Conservation (phyloP, 2,113 vertebrate species). For the Aspiorhynchus laticeps region DNA sequence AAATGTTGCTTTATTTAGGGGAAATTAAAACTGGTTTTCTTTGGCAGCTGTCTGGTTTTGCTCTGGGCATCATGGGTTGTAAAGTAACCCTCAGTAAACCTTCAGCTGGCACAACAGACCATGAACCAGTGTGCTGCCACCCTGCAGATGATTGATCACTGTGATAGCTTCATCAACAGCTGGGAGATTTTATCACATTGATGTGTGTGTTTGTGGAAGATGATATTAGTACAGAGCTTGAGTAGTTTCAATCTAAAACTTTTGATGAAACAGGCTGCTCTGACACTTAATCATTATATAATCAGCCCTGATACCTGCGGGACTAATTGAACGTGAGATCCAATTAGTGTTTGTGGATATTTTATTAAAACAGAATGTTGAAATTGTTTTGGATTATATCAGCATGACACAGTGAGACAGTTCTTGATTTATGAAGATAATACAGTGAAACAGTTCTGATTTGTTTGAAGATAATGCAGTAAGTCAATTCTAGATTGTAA, state of each 20-base stretch:
- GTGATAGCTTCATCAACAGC: not conserved
- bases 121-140: not conserved
- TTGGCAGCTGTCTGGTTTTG: constrained; percentile 32
- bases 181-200: not conserved
- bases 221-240: not conserved
- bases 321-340: not conserved
- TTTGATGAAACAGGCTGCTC: not conserved
- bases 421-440: not conserved
- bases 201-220: constrained; percentile 3
- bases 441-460: not conserved
- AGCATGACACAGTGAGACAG: not conserved
- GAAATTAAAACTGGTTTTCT: constrained; percentile 16
- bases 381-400: not conserved
- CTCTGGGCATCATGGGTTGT: not conserved
- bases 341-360: not conserved
- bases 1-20: constrained; percentile 19
- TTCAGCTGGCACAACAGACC: not conserved
- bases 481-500: not conserved
- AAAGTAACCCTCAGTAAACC: not conserved
- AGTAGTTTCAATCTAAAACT: not conserved
- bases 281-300: constrained; percentile 2
- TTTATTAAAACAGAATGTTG: not conserved
- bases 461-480: not conserved
- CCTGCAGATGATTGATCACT: not conserved
- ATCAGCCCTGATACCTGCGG: not conserved